A percentile compares a stretch with the other conserved stretches of the same genome.
Conservation (phyloP, 2,113 vertebrate species). For the Ibidorhyncha struthersii region DNA sequence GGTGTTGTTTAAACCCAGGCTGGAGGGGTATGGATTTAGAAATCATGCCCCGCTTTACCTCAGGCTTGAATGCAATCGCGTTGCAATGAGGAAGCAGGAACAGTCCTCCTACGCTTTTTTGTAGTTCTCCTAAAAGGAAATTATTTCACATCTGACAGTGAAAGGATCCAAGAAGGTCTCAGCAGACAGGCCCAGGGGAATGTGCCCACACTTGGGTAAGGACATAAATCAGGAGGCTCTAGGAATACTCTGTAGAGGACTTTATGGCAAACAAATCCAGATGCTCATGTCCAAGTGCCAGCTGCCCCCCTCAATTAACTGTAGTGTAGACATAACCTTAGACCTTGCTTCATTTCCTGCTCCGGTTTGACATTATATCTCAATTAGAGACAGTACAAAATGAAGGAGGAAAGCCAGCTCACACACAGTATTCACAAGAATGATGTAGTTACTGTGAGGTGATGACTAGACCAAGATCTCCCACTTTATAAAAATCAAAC, state of each 20-base stretch:
- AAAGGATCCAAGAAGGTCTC: not conserved
- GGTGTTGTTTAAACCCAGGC: not conserved
- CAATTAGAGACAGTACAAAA: not conserved
- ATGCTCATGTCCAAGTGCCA: not conserved
- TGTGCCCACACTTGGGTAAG: not conserved
- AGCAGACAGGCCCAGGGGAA: not conserved
- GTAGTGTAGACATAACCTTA: not conserved
- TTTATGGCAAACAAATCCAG: not conserved
- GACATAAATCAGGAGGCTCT: rapidly evolving
- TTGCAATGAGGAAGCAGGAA: slow-evolving; percentile 13
- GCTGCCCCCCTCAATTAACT: not conserved
- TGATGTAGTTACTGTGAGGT: not conserved
- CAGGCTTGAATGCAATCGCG: not conserved
- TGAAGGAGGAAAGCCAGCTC: not conserved
- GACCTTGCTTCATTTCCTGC: not conserved
- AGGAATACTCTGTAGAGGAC: not conserved
- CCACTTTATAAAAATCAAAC: not conserved
- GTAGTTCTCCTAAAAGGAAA: not conserved
- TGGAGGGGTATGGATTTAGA: not conserved
- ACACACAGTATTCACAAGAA: not conserved
- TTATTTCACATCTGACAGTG: not conserved
- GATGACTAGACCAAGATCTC: not conserved
- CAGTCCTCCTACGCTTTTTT: not conserved
- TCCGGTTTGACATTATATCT: not conserved
- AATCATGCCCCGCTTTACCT: not conserved